These are phyloP conservation scores for Acyrthosiphon pisum DNA, from an alignment of 1,140 invertebrate genomes.

Conservation along the genomic window DNA sequence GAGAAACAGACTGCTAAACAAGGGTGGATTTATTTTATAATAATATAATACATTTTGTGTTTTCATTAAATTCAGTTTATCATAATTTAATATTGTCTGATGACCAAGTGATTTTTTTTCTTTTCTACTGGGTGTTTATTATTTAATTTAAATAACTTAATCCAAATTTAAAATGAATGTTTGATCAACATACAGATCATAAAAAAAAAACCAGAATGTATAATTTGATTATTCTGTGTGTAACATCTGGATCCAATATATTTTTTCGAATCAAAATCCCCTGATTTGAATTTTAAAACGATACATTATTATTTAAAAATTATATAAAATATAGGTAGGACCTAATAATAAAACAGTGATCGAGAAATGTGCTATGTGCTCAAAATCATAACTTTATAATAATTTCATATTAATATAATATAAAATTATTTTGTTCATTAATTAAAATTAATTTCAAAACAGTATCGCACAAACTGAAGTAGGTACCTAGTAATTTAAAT, in stretches of 20 bases:
- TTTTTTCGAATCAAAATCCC: not conserved
- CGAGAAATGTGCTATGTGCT: too few species aligned
- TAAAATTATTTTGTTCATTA: too few species aligned
- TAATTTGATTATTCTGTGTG: not conserved
- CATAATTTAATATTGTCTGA: not conserved
- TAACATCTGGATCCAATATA: not conserved
- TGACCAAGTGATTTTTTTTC: not conserved
- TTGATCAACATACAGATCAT: not conserved
- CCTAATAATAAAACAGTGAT: too few species aligned
- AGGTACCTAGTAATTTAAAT: not conserved
- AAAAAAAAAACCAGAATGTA: not conserved
- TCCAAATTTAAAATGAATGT: not conserved
- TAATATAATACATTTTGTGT: too few species aligned
- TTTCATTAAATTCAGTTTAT: not conserved
- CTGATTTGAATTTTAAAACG: not conserved
- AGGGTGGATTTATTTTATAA: not conserved
- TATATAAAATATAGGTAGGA: too few species aligned
- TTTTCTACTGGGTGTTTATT: not conserved
- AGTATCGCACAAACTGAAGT: not conserved
- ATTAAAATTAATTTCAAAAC: too few species aligned
- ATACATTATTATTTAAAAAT: not conserved
- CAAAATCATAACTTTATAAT: too few species aligned
- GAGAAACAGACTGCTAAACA: not conserved
- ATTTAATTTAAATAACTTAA: not conserved
- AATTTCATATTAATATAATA: too few species aligned